A percentile compares a stretch with the other conserved stretches of the same genome.
These are phyloP conservation scores for Phalacrocorax carbo DNA, from an alignment of 2,113 vertebrate genomes.

Conservation along the genomic window DNA sequence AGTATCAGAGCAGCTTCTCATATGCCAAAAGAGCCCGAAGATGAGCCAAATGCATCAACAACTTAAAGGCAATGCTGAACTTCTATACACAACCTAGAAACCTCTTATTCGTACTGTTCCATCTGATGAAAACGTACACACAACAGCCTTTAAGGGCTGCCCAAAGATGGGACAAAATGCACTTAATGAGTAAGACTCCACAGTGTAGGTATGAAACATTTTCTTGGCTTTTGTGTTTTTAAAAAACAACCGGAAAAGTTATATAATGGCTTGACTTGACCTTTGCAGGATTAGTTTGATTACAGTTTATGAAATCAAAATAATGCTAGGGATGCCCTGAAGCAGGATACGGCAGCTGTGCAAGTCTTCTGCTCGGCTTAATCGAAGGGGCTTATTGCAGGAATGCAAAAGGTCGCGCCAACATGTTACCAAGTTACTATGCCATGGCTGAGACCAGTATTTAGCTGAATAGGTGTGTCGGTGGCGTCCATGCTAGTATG, in stretches of 20 bases:
- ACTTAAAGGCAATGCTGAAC: background rate
- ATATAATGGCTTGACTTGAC: background rate
- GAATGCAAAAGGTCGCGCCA: background rate
- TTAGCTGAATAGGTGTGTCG: background rate
- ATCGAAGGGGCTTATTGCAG: background rate
- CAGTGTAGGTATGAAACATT: background rate
- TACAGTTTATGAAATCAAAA: background rate
- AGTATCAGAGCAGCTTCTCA: background rate
- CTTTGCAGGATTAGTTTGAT: background rate
- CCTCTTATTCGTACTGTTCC: background rate
- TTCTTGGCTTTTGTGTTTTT: background rate
- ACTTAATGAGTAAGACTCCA: background rate
- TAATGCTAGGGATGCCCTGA: background rate
- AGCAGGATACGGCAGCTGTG: background rate
- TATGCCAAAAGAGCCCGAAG: background rate
- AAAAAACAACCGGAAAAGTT: background rate
- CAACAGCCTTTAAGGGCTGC: background rate
- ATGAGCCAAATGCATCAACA: background rate
- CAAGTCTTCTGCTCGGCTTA: background rate
- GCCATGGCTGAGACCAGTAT: background rate
- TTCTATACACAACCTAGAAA: background rate
- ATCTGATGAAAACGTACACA: background rate
- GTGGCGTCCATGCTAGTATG: background rate
- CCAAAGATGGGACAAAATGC: background rate
- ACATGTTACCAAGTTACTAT: no score